A percentile compares a stretch with the other conserved stretches of the same genome.
phyloP scores from a whole-genome alignment of 2,113 vertebrate genomes.

The Rhea pennata region DNA sequence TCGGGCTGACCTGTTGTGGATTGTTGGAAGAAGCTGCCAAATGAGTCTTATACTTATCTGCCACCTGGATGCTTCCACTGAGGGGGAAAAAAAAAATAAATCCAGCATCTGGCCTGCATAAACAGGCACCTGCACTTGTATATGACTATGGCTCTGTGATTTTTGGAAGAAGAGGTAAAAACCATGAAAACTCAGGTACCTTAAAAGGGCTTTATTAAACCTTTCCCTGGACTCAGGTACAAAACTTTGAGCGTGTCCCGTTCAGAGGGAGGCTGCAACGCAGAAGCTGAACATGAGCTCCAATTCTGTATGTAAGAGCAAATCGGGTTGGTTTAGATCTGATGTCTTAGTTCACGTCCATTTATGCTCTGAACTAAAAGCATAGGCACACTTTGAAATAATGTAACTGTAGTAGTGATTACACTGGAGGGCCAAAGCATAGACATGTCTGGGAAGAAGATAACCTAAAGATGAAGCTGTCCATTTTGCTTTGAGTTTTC shows the following conservation, averaged over 20 bases:
- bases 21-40: not conserved
- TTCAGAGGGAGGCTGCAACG: not conserved
- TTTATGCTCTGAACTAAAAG: not conserved
- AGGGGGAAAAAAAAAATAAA: not conserved
- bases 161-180: not conserved
- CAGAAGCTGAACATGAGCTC: not conserved
- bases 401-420: not conserved
- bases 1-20: not conserved
- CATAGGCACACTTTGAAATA: not conserved
- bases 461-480: not conserved
- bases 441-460: not conserved
- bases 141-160: not conserved
- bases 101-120: conserved; percentile 16
- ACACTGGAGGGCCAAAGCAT: not conserved
- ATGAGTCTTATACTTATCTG: not conserved
- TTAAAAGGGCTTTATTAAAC: not conserved
- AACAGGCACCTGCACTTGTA: not conserved
- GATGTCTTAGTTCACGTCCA: not conserved
- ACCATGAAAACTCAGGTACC: not conserved
- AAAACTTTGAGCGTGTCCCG: not conserved
- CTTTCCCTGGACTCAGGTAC: not conserved
- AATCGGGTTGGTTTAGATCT: not conserved
- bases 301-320: not conserved
- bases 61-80: not conserved
- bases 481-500: not conserved